Conservation (phyloP, 2,888 invertebrate genomes). For the Epinotia bilunana region DNA sequence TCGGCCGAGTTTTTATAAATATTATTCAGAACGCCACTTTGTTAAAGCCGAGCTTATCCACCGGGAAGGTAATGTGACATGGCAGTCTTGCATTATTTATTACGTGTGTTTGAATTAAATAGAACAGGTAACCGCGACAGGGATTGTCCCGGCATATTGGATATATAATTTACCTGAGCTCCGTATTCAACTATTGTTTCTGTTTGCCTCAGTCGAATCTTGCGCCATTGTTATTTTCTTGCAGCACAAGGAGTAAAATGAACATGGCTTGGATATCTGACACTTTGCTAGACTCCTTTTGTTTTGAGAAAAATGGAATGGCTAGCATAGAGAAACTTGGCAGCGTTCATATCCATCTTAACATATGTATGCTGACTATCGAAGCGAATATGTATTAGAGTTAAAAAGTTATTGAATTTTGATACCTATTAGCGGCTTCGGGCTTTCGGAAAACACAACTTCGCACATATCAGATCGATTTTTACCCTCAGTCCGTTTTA, state of each 20-base stretch:
- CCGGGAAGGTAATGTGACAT: constrained; percentile 30
- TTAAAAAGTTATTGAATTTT: too few relatives aligned
- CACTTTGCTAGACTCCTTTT: background rate
- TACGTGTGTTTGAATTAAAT: constrained; percentile 29
- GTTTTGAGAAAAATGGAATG: background rate
- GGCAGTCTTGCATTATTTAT: constrained; percentile 34
- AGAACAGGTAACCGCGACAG: constrained; percentile 17
- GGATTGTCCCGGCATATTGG: constrained; percentile 30
- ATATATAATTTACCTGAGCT: constrained; percentile 27
- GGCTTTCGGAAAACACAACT: too few relatives aligned
- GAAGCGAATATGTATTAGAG: too few relatives aligned
- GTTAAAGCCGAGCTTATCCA: constrained; percentile 29
- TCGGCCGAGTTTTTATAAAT: constrained; percentile 11
- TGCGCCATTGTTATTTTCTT: constrained; percentile 14
- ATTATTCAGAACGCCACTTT: constrained; percentile 36
- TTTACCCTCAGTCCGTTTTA: too few relatives aligned
- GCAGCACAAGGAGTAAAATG: background rate
- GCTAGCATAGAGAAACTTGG: background rate
- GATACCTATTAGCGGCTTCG: too few relatives aligned
- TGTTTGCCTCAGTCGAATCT: background rate
- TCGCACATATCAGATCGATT: too few relatives aligned
- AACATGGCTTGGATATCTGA: background rate
- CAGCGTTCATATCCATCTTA: background rate
- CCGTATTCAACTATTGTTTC: constrained; percentile 11
- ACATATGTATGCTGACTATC: background rate